phyloP scores from a whole-genome alignment of 2,113 vertebrate species.

The Rhinogobius similis region DNA sequence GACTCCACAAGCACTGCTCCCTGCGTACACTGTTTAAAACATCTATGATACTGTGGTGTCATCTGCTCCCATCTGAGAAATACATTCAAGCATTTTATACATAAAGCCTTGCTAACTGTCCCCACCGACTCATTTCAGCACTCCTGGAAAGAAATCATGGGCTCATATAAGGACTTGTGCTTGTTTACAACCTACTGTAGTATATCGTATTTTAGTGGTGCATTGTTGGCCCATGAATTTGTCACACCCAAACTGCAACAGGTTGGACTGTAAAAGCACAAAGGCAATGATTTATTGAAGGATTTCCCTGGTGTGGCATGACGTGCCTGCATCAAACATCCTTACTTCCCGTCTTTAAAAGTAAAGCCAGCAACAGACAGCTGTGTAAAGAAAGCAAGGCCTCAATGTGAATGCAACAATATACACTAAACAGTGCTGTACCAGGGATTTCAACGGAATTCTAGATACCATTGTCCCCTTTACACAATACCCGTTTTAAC shows the following conservation, averaged over 20 bases:
- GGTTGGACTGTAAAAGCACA: constrained; percentile 19
- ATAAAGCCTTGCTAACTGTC: constrained; percentile 7
- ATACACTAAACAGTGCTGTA: neutral
- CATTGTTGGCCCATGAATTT: constrained; percentile 6
- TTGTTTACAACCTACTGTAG: constrained; percentile 4
- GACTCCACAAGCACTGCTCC: neutral
- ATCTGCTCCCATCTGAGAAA: constrained; percentile 36
- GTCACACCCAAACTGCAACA: constrained; percentile 43
- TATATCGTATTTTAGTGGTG: neutral
- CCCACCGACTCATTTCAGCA: constrained; percentile 41
- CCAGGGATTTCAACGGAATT: neutral
- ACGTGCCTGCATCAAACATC: constrained; percentile 9
- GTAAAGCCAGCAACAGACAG: constrained; percentile 15
- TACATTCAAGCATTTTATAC: neutral
- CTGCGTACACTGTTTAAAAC: neutral
- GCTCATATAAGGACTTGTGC: neutral
- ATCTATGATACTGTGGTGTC: constrained; percentile 5
- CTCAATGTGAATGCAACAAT: neutral
- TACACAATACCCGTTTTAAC: no score
- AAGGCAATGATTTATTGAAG: constrained; percentile 32
- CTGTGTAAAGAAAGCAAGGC: constrained; percentile 2
- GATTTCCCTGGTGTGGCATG: constrained; percentile 14
- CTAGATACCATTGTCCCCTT: neutral
- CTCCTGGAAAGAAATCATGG: constrained; percentile 5
- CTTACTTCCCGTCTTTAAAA: neutral